A percentile compares a stretch with the other conserved stretches of the same genome.
Conservation (phyloP, 2,797 vertebrate species). For the Nyctalus aviator region DNA sequence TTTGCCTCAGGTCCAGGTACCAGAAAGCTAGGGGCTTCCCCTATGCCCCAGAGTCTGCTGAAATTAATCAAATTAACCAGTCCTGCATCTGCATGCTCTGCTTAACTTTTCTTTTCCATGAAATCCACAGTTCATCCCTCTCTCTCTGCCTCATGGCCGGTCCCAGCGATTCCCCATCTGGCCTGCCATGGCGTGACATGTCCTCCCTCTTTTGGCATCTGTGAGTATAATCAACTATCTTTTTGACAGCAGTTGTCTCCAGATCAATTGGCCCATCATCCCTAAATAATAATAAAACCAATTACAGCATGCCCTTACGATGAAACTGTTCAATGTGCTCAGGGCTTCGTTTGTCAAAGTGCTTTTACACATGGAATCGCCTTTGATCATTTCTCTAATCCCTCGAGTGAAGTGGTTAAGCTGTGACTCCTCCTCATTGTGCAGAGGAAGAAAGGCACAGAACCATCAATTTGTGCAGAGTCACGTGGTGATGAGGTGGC, state of each 20-base stretch:
- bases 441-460: conserved; percentile 28
- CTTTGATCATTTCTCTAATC: conserved; percentile 56
- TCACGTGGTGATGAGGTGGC: not conserved
- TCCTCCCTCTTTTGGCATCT: not conserved
- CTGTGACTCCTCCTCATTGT: conserved; percentile 2
- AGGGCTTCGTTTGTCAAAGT: conserved; percentile 31
- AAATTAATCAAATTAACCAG: not conserved
- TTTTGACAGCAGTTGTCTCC: not conserved
- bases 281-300: conserved; percentile 31
- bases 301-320: conserved; percentile 23
- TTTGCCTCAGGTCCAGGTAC: not conserved
- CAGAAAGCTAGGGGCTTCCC: not conserved
- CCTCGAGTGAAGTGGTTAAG: conserved; percentile 32
- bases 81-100: not conserved
- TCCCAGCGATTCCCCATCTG: not conserved
- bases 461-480: conserved; percentile 2
- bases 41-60: not conserved
- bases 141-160: not conserved
- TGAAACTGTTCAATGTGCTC: not conserved
- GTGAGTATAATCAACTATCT: not conserved
- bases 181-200: not conserved
- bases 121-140: not conserved
- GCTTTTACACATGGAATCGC: conserved; percentile 19
- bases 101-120: not conserved
- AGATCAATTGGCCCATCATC: not conserved